A percentile compares a stretch with the other conserved stretches of the same genome.
phyloP scores from a whole-genome alignment of 2,888 invertebrate species.

The Leucophora obtusa region DNA sequence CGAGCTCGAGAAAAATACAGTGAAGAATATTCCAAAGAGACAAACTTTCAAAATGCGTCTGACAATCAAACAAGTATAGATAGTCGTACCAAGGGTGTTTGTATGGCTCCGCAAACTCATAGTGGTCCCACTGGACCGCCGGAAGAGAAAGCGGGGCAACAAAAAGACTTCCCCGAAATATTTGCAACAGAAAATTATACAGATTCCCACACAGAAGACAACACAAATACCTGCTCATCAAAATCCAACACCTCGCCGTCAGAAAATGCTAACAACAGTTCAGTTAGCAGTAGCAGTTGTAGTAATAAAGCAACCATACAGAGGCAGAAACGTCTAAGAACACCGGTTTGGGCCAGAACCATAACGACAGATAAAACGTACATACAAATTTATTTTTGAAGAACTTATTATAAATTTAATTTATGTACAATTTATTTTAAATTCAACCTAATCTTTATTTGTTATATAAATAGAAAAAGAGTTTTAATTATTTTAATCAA shows the following conservation, averaged over 20 bases:
- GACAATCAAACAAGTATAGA: slow-evolving; percentile 75
- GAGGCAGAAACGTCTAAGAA: slow-evolving; percentile 86
- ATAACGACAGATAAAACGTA: slow-evolving; percentile 82
- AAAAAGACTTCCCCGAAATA: slow-evolving; percentile 43
- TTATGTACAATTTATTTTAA: slow-evolving; percentile 1
- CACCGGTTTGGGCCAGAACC: slow-evolving; percentile 90
- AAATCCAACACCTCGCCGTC: slow-evolving; percentile 47
- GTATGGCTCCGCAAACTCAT: slow-evolving; percentile 78
- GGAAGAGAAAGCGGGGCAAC: slow-evolving; percentile 64
- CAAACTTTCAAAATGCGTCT: slow-evolving; percentile 63
- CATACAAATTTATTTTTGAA: slow-evolving; percentile 54
- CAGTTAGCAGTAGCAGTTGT: slow-evolving; percentile 75
- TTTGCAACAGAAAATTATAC: slow-evolving; percentile 14
- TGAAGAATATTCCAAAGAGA: slow-evolving; percentile 44
- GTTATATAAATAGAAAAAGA: neutral
- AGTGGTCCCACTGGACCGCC: slow-evolving; percentile 79
- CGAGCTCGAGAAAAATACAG: slow-evolving; percentile 36
- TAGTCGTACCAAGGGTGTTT: slow-evolving; percentile 79
- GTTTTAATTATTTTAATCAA: slow-evolving; percentile 10
- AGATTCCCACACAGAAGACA: slow-evolving; percentile 1
- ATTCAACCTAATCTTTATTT: slow-evolving; percentile 12
- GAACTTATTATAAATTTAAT: slow-evolving; percentile 13
- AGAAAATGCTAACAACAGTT: slow-evolving; percentile 55
- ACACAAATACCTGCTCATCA: slow-evolving; percentile 25
- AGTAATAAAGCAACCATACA: slow-evolving; percentile 81